Evolutionary conservation across 2,888 invertebrate species (phyloP).

Genomic region (Andrena camellia): DNA sequence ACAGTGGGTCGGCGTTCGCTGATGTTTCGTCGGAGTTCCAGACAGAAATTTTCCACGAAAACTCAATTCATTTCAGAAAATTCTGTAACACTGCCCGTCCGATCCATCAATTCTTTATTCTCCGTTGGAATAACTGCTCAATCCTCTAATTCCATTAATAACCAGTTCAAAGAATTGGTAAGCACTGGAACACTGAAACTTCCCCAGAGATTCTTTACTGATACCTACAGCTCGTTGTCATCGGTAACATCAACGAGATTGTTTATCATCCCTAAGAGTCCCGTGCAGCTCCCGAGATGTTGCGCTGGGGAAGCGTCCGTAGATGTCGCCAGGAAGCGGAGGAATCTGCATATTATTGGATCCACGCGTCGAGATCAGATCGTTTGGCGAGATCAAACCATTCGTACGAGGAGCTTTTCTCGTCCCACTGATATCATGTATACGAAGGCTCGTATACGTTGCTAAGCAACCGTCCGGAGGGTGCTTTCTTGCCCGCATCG

Average conservation of each 20-base stretch:
- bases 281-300: neutral
- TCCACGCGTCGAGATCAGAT: slow-evolving; percentile 69
- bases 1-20: neutral
- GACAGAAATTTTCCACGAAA: no score
- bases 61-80: no score
- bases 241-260: neutral
- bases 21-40: neutral
- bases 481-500: slow-evolving; percentile 80
- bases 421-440: slow-evolving; percentile 80
- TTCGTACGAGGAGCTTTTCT: slow-evolving; percentile 81
- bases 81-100: no score
- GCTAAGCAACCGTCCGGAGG: slow-evolving; percentile 81
- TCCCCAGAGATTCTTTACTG: neutral
- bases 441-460: slow-evolving; percentile 80
- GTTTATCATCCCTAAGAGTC: neutral
- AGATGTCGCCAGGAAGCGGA: neutral
- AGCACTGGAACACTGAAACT: neutral
- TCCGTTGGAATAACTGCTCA: no score
- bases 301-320: neutral
- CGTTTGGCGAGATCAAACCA: slow-evolving; percentile 77
- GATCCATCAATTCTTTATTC: no score
- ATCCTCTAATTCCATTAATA: no score
- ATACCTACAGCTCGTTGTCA: neutral
- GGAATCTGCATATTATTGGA: slow-evolving; percentile 67
- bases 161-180: neutral